A percentile compares a stretch with the other conserved stretches of the same genome.
phyloP scores from a whole-genome alignment of 2,888 invertebrate species.

The Isoperla grammatica region DNA sequence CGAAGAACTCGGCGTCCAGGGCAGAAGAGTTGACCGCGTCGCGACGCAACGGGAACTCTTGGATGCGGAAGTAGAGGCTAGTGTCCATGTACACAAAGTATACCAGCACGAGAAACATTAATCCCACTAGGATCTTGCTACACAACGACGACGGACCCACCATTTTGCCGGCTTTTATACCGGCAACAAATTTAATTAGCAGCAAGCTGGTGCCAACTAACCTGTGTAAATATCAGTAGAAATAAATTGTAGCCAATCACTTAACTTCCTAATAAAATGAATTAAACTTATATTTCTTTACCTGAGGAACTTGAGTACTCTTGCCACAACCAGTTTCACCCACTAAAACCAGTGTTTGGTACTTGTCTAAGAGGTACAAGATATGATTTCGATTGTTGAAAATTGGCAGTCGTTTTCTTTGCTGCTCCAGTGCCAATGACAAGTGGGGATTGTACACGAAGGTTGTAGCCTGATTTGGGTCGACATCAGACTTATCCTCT shows the following conservation, averaged over 20 bases:
- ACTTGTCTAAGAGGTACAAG: slow-evolving; percentile 81
- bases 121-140: slow-evolving; percentile 26
- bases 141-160: slow-evolving; percentile 28
- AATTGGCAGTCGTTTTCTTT: slow-evolving; percentile 81
- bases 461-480: slow-evolving; percentile 51
- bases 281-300: no score
- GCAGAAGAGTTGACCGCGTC: slow-evolving; percentile 39
- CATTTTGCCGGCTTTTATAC: slow-evolving; percentile 20
- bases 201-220: no score
- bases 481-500: slow-evolving; percentile 50
- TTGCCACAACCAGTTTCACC: slow-evolving; percentile 97
- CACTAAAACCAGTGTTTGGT: slow-evolving; percentile 79
- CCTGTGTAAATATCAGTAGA: no score
- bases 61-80: slow-evolving; percentile 63
- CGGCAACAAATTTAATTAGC: no score
- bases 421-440: slow-evolving; percentile 75
- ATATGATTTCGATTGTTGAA: slow-evolving; percentile 81
- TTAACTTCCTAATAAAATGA: no score
- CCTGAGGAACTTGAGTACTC: slow-evolving; percentile 93
- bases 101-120: slow-evolving; percentile 46
- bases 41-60: slow-evolving; percentile 58
- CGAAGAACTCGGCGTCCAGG: slow-evolving; percentile 24
- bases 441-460: slow-evolving; percentile 83
- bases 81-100: slow-evolving; percentile 71
- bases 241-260: no score